These are phyloP conservation scores for Acanthococcus lagerstroemiae DNA, from an alignment of 2,888 invertebrate genomes.

Conservation along the genomic window DNA sequence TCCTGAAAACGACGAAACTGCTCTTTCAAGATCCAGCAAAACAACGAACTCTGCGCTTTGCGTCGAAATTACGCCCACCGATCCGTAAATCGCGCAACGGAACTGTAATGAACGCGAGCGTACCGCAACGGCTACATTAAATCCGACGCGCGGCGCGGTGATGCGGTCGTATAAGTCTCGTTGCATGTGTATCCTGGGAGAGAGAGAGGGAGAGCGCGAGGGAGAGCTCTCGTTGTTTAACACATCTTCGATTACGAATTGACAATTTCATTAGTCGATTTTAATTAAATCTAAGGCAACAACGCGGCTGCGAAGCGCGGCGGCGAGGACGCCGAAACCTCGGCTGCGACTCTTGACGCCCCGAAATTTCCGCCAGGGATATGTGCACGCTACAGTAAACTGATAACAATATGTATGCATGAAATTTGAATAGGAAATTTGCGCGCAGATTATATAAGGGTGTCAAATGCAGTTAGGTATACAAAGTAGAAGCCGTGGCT, in stretches of 20 bases:
- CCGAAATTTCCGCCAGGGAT: not conserved
- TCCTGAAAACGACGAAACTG: too few species aligned
- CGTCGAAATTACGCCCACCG: too few species aligned
- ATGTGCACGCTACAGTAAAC: conserved; percentile 18
- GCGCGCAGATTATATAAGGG: conserved; percentile 13
- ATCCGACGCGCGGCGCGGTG: not conserved
- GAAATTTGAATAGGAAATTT: conserved; percentile 32
- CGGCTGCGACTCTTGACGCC: not conserved
- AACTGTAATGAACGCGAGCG: not conserved
- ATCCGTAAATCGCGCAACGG: not conserved
- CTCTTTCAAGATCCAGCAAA: too few species aligned
- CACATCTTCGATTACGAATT: not conserved
- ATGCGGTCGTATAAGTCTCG: not conserved
- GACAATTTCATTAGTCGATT: conserved; percentile 15
- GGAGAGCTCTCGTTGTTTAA: not conserved
- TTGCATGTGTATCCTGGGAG: too few species aligned
- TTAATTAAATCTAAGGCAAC: conserved; percentile 20
- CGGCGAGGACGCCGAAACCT: not conserved
- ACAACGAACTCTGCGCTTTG: too few species aligned
- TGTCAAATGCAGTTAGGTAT: conserved; percentile 29
- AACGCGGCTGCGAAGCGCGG: not conserved
- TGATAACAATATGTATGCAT: conserved; percentile 31
- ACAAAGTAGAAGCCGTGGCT: too few species aligned
- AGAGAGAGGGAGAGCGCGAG: not conserved
- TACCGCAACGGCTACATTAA: not conserved